Base-by-base conservation (phyloP, 2,888 invertebrate species). In the Lamellibrachia satsuma region DNA sequence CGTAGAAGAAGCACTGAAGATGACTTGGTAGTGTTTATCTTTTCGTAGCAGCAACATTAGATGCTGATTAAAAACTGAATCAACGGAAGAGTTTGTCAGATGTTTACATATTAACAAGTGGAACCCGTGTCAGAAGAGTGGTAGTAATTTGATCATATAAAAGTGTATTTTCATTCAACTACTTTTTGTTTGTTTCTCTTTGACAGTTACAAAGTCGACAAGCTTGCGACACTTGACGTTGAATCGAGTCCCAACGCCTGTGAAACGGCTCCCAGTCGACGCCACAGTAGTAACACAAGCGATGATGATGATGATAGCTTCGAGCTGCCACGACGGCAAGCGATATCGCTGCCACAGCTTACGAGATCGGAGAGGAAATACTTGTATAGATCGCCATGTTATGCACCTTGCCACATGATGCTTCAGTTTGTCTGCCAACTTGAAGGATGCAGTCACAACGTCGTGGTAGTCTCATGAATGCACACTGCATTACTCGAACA, bases 341-440 rank as follows among this genome's bases (percentile, higher is more conserved):
- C 92, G 27, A 75, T 91, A 51, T 52, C 91, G 39, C 27, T 52
- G 7, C 60, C 93, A n/a, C 91, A 93, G 75, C 90, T 93, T 7
- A 93, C 91, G 52, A 93, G 92, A 90, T 92, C n/a, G 93, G 93
- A 1, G 93, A 93, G 91, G 93, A 93, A 75, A 93, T 93, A 90
- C 91, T 93, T 39, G 93, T 93, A 15, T 93, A 92, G 92, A n/a
- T 75, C 60, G 15, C 15, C 3, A 15, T 15, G 0, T 60, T 4
- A 22, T 15, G 75, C 75, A 15, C 6, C 75, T 75, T 75, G 22
- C n/a, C 75, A 75, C 22, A 22, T 22, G 75, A 75, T 55, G 75
- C 75, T 75, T 75, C 91, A 27, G 15, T 75, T 6, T 22, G 75
- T 6, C 75, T 22, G 22, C 39, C 75, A 22, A 75, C 75, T 75